Base-by-base conservation (phyloP, 2,113 vertebrate genomes). In the Rhizomys pruinosus region DNA sequence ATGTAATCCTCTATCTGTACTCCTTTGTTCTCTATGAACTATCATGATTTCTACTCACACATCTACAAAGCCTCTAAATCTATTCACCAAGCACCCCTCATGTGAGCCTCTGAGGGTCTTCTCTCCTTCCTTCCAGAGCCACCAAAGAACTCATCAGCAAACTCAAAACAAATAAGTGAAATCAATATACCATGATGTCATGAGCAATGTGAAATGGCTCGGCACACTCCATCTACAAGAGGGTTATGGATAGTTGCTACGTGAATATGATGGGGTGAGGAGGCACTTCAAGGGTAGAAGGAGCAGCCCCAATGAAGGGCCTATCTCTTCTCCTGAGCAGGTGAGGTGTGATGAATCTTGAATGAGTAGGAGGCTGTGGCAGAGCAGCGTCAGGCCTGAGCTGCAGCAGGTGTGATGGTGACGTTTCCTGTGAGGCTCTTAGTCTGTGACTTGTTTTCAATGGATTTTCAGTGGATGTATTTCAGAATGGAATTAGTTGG, bases 291-390 rank as follows among this genome's bases (percentile, higher is more conserved):
- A 61, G 20, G 20, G 4, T 0, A 6, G 27, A 55, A 17, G 37
- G 37, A 29, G 16, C 39, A 1, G 4, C 8, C 15, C 71, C 2
- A 6, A 4, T 20, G 10, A 27, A 57, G 10, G 1, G n/a, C n/a
- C n/a, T n/a, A n/a, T 12, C 32, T 22, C 5, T 2, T 64, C 42
- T 34, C 55, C 22, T 47, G 32, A 59, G 9, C 72, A 71, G 19
- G 32, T 39, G 2, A 15, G 23, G 29, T 3, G 7, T 16, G 11
- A 1, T 20, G 47, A 13, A 5, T 0, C 1, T 8, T 8, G 52
- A 44, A 4, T 9, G 3, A 5, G 12, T 6, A 22, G 44, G 20
- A 52, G 22, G 4, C 13, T 5, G 52, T 25, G 0, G 44, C 22
- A 34, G 25, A 13, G 5, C 57, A 5, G 8, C 44, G 15, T 47